phyloP scores from a whole-genome alignment of 2,113 vertebrate genomes.

The Natator depressus region DNA sequence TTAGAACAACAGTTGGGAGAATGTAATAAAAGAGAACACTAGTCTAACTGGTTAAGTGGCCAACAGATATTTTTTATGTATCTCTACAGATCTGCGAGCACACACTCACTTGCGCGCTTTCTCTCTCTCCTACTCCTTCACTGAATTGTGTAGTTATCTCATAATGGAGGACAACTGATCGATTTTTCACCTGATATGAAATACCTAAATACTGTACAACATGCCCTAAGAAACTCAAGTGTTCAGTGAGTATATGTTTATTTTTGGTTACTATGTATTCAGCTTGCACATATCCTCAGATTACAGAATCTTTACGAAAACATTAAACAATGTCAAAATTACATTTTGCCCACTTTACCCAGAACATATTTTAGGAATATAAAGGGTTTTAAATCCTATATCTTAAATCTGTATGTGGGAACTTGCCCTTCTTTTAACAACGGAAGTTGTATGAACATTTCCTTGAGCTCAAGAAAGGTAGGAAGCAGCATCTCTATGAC shows the following conservation, averaged over 20 bases:
- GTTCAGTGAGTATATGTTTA: not conserved
- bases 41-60: not conserved
- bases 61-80: too few relatives aligned
- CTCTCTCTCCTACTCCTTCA: not conserved
- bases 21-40: not conserved
- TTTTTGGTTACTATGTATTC: not conserved
- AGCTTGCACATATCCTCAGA: not conserved
- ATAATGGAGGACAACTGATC: conserved; percentile 15
- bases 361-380: not conserved
- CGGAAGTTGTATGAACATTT: not conserved
- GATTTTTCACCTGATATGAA: not conserved
- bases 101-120: not conserved
- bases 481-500: not conserved
- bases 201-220: not conserved
- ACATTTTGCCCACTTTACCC: not conserved
- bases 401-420: not conserved
- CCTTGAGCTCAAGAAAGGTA: not conserved
- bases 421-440: not conserved
- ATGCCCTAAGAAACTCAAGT: not conserved
- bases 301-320: not conserved
- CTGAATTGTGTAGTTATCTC: not conserved
- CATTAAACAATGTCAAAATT: not conserved
- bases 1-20: not conserved
- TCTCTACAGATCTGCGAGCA: not conserved
- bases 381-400: not conserved